Evolutionary conservation across 2,797 vertebrate species (phyloP), one percentile per base, ranked within the genome.

Genomic region (Sebastes diaconus): DNA sequence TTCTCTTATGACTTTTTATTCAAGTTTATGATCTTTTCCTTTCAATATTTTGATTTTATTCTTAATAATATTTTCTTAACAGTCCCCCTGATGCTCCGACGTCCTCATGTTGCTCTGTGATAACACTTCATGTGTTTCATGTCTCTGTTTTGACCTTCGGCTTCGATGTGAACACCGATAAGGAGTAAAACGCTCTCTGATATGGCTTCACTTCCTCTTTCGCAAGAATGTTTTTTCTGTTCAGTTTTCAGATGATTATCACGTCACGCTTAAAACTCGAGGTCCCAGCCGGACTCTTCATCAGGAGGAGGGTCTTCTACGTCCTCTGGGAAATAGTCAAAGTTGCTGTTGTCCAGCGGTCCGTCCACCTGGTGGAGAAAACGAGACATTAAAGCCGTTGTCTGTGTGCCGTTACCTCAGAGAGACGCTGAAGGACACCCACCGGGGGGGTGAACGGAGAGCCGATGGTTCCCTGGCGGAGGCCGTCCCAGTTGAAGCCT

Each of bases 401-500:
- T 36, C 29, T 29, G 58, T 10, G 16, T 20, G 1, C 5, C n/a
- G 16, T 12, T 4, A 25, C 7, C 30, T 20, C 13, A 20, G 11
- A 22, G 30, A 46, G 27, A 39, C 24, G 0, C 52, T 22, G 68
- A 25, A 4, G 30, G 34, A 61, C 1, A 80, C 94, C 3, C 75
- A 95, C 94, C 1, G 67, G 60, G 8, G 94, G 94, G 0, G 81
- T 91, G 73, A 87, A 93, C 0, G 94, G 94, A 3, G 94, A 79
- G 18, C 77, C 85, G 0, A 93, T 65, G 72, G 90, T 94, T 42
- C 91, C 91, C 74, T 93, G 93, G 0, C 91, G 91, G 6, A 95
- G 88, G 18, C 94, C 93, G 11, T 94, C 94, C 93, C 93, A 95
- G 85, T 94, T 93, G 77, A 94, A 94, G 6, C 94, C 93, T 58